Base-by-base conservation (phyloP, 2,888 invertebrate genomes). In the Xiphydria camelus region DNA sequence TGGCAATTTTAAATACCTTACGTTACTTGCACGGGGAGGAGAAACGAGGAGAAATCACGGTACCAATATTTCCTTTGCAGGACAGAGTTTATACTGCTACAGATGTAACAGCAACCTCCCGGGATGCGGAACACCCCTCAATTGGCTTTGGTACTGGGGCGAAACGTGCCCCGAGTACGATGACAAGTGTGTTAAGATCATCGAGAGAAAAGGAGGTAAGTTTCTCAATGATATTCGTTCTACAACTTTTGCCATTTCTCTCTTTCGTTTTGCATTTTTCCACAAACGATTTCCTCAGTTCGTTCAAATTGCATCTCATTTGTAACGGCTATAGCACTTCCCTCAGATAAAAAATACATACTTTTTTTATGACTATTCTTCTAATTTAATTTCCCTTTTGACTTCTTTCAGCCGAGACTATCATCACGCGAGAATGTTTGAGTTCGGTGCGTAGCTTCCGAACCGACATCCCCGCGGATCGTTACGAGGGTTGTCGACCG, bases 161-260 rank as follows among this genome's bases (percentile, higher is more conserved):
- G 86, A 87, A 64, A 83, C 85, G 3, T 94, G 94, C 66, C 90
- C 89, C 0, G 90, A 91, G 62, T 80, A 80, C 48, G 84, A 91
- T 70, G 94, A 94, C 71, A 87, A 90, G 62, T 94, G 94, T 77
- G 89, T 94, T 0, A 94, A 94, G 78, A 82, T 94, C 7, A 86
- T 89, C 45, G 94, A 94, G 73, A 80, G 82, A 43, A 90, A 89
- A 82, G 91, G 89, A 79, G 89, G 93, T 91, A 76, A 72, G 70
- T 62, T 31, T 21, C 15, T 7, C 17, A 12, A 36, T 19, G 34
- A 19, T 9, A 22, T 21, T 34, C 18, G 17, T 10, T 7, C 4
- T 25, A 38, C 14, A 33, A n/a, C 44, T 22, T n/a, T n/a, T n/a
- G n/a, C n/a, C n/a, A n/a, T n/a, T n/a, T n/a, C n/a, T n/a, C n/a